A percentile compares a stretch with the other conserved stretches of the same genome.
Evolutionary conservation across 2,113 vertebrate species (phyloP).

Genomic region (Tringa solitaria): DNA sequence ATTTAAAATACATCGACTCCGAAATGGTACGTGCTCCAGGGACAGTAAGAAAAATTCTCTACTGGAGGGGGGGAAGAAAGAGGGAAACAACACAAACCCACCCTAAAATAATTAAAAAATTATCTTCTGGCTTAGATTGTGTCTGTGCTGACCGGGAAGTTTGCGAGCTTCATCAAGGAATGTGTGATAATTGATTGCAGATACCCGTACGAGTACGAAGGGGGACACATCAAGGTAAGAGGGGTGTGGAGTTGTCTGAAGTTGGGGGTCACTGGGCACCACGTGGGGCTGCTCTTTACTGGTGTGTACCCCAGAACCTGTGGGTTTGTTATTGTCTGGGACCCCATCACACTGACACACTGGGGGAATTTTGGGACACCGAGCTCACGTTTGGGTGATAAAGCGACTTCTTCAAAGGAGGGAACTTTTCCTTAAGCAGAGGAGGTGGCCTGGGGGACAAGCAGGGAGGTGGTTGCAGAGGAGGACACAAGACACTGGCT

Average conservation of each 20-base stretch:
- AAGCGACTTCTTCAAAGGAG: too few relatives aligned
- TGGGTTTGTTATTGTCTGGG: not conserved
- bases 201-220: slow-evolving; percentile 95
- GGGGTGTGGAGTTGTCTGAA: not conserved
- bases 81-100: fast-evolving
- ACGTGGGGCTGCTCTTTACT: fast-evolving
- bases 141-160: slow-evolving; percentile 82
- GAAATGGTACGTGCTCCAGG: slow-evolving; percentile 80
- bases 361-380: fast-evolving
- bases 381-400: fast-evolving
- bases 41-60: not conserved
- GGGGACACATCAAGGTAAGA: slow-evolving; percentile 92
- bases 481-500: fast-evolving
- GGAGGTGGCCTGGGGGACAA: not conserved
- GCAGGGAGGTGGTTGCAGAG: not conserved
- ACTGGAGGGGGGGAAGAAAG: too few relatives aligned
- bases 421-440: not conserved
- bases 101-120: not conserved
- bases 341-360: fast-evolving
- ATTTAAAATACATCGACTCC: slow-evolving; percentile 93
- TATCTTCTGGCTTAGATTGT: slow-evolving; percentile 76
- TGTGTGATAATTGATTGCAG: slow-evolving; percentile 92
- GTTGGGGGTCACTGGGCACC: not conserved
- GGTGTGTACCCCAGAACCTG: fast-evolving
- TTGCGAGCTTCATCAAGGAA: slow-evolving; percentile 78